A percentile compares a stretch with the other conserved stretches of the same genome.
Evolutionary conservation across 2,797 vertebrate species (phyloP).

Genomic region (Spinibarbus caldwelli): DNA sequence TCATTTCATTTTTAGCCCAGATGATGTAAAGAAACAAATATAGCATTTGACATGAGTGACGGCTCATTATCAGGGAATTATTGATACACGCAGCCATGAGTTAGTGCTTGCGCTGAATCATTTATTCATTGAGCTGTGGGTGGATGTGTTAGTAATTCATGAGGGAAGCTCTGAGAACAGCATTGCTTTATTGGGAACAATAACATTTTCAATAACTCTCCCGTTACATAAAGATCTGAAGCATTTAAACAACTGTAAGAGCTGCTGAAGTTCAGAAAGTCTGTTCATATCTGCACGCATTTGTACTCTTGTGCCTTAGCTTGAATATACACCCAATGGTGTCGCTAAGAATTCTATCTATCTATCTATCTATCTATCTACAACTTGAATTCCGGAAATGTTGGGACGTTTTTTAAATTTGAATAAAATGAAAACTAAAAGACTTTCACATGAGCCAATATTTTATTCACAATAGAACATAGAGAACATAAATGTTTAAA

Average conservation of each 20-base stretch:
- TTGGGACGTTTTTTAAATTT: no score
- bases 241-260: background rate
- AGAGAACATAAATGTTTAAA: no score
- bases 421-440: no score
- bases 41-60: background rate
- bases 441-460: no score
- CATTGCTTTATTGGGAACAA: background rate
- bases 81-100: background rate
- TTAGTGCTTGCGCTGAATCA: background rate
- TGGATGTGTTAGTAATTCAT: background rate
- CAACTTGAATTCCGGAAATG: no score
- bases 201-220: background rate
- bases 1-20: background rate
- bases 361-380: no score
- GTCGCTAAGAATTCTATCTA: no score
- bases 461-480: no score
- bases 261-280: background rate
- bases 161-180: background rate
- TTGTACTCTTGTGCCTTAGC: background rate
- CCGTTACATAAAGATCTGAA: background rate
- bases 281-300: background rate
- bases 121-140: background rate
- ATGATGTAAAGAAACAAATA: background rate
- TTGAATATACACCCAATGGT: background rate
- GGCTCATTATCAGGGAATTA: background rate